Base-by-base conservation (phyloP, 1,140 invertebrate genomes). In the Limonius californicus region DNA sequence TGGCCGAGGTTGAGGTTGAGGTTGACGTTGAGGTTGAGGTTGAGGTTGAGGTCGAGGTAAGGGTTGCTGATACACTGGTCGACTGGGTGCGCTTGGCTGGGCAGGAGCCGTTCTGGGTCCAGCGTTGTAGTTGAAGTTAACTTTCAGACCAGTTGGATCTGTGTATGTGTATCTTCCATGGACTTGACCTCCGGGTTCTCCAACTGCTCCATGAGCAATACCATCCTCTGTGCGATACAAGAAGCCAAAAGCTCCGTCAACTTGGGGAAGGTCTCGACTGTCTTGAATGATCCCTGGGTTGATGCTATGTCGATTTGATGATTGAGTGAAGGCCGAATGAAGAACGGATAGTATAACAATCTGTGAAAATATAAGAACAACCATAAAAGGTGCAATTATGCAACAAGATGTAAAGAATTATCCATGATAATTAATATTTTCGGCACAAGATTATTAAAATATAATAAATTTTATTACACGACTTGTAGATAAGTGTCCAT, bases 111-210 rank as follows among this genome's bases (percentile, higher is more conserved):
- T 59, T 54, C 66, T 69, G 1, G 72, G 66, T 14, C 74, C 74
- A 18, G 74, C 74, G 35, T 75, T 74, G 57, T 76, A 76, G 45
- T 76, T 76, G 45, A 63, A 72, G 58, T 76, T 75, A 0, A 75
- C 73, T 69, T 75, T 76, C n/a, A 76, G 59, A 2, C 75, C 75
- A 15, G 74, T 76, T 9, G 75, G 75, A 65, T 76, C 75, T 2
- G 74, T 74, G 61, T 76, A 76, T 4, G 75, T 73, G 42, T 74
- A 76, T 23, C 69, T 61, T 7, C 74, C 74, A 16, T 73, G 71
- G 19, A 76, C 71, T 21, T 61, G 59, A 8, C 74, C 74, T 1
- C 66, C 68, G 3, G 72, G 68, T 61, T 72, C 71, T 12, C 70
- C 73, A 57, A 71, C 68, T 8, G 75, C 74, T 3, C 69, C 69